A percentile compares a stretch with the other conserved stretches of the same genome.
Evolutionary conservation across 1,140 invertebrate genomes (phyloP).

Genomic region (Thaumetopoea pityocampa): DNA sequence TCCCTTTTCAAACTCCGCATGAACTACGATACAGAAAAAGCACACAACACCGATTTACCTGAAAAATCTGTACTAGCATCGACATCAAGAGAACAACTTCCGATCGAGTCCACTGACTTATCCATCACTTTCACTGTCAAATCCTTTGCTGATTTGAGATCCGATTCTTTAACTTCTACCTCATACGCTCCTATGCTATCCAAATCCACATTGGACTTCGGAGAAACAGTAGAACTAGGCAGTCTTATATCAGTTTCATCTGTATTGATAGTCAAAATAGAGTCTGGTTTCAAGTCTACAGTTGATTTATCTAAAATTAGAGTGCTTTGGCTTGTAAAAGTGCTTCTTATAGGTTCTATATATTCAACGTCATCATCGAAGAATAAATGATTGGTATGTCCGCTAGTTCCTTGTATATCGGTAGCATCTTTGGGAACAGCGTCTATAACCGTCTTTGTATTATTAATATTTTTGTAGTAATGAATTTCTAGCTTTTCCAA

Average conservation of each 20-base stretch:
- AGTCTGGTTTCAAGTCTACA: conserved; percentile 44
- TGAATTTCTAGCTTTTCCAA: conserved; percentile 72
- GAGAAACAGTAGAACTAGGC: conserved; percentile 61
- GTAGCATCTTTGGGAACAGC: conserved; percentile 65
- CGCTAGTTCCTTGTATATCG: conserved; percentile 50
- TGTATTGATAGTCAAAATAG: conserved; percentile 57
- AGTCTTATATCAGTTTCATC: conserved; percentile 63
- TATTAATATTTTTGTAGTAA: conserved; percentile 65
- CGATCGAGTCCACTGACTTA: conserved; percentile 84
- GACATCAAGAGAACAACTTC: conserved; percentile 88
- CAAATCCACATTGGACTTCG: conserved; percentile 55
- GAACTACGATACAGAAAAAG: conserved; percentile 22
- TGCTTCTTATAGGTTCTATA: conserved; percentile 65
- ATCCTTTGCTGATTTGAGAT: conserved; percentile 61
- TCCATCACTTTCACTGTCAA: conserved; percentile 78
- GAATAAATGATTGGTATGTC: conserved; percentile 55
- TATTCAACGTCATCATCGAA: conserved; percentile 68
- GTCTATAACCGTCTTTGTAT: conserved; percentile 56
- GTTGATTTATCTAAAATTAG: conserved; percentile 55
- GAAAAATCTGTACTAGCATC: conserved; percentile 87
- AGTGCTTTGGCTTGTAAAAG: conserved; percentile 68
- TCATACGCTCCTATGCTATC: conserved; percentile 66
- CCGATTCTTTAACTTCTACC: conserved; percentile 63
- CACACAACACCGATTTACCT: conserved; percentile 76
- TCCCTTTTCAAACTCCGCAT: no score